These are phyloP conservation scores for Colius striatus DNA, from an alignment of 2,113 vertebrate genomes.

Conservation along the genomic window DNA sequence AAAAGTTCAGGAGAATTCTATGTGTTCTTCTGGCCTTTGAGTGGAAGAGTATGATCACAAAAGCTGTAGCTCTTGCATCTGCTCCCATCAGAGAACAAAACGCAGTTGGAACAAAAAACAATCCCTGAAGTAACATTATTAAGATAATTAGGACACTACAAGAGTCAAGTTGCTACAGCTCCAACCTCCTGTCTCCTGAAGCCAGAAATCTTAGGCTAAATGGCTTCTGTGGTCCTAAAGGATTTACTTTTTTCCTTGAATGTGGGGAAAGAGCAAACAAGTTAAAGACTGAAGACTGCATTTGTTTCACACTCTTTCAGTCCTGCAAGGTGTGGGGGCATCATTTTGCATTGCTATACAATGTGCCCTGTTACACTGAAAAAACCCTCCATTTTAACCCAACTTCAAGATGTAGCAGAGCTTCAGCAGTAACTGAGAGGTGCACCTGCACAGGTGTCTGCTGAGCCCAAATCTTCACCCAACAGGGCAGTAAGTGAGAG, in stretches of 20 bases:
- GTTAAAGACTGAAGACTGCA: neutral
- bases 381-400: neutral
- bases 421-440: neutral
- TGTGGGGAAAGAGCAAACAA: neutral
- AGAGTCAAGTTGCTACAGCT: neutral
- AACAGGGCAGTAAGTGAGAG: neutral
- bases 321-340: neutral
- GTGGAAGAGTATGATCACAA: neutral
- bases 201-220: neutral
- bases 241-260: neutral
- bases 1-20: neutral
- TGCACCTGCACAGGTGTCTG: neutral
- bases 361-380: neutral
- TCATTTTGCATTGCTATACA: neutral
- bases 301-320: neutral
- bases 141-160: no score
- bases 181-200: neutral
- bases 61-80: neutral
- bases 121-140: neutral
- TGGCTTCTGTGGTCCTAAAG: neutral
- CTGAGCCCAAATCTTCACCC: neutral
- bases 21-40: accelerated
- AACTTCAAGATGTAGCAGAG: neutral
- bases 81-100: neutral
- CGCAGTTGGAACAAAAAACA: neutral